phyloP scores from a whole-genome alignment of 92 coral and sea anemone genomes.

The Porites evermanni region DNA sequence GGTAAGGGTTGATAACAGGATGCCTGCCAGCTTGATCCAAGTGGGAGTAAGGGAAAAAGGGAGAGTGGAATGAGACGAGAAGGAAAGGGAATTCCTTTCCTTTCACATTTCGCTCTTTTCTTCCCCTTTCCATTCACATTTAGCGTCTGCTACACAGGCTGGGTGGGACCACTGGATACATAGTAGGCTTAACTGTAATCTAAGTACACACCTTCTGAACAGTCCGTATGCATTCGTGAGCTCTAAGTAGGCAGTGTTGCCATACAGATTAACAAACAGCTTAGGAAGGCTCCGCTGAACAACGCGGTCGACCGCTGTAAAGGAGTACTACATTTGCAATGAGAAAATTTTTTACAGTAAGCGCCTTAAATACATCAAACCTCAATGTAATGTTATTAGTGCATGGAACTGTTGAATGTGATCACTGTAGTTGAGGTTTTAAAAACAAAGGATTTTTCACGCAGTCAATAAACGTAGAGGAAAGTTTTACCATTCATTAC shows the following conservation, averaged over 20 bases:
- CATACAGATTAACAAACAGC: constrained; percentile 68
- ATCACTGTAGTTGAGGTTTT: too few relatives aligned
- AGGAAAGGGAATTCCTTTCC: too few relatives aligned
- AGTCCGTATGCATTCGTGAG: constrained; percentile 92
- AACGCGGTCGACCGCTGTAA: constrained; percentile 80
- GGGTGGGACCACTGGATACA: not conserved
- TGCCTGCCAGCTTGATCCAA: constrained; percentile 45
- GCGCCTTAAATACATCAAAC: not conserved
- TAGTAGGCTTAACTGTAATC: not conserved
- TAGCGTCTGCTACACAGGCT: not conserved
- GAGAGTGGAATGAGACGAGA: too few relatives aligned
- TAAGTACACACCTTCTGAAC: constrained; percentile 84
- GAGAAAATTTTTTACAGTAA: not conserved
- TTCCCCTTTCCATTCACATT: not conserved
- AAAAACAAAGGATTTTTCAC: too few relatives aligned
- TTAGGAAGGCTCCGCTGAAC: constrained; percentile 82
- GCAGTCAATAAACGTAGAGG: too few relatives aligned
- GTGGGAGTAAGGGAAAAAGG: too few relatives aligned
- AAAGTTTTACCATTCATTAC: too few relatives aligned
- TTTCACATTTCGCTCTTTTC: too few relatives aligned
- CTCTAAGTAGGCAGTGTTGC: constrained; percentile 78
- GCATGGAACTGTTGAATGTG: too few relatives aligned
- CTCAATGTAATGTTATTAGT: not conserved
- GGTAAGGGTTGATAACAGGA: constrained; percentile 26
- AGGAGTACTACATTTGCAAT: constrained; percentile 66